Conservation (phyloP, 2,888 invertebrate species). For the Drosophila melanosoma region DNA sequence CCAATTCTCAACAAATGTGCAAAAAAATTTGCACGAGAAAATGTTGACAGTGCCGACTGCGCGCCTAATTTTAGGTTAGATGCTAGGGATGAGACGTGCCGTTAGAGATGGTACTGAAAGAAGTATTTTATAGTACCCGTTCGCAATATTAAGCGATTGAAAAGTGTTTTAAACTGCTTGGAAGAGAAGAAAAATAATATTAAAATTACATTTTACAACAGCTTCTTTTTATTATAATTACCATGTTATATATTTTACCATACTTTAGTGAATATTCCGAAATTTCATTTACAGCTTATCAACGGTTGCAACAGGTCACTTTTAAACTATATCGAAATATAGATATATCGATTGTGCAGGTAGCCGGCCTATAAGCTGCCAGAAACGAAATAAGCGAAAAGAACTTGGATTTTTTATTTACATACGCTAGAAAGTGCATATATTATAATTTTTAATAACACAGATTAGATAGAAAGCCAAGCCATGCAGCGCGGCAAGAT, state of each 20-base stretch:
- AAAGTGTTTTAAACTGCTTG: neutral
- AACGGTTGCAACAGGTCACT: neutral
- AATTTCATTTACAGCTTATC: neutral
- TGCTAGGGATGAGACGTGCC: slow-evolving; percentile 36
- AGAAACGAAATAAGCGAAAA: slow-evolving; percentile 13
- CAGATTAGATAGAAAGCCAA: neutral
- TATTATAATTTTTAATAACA: neutral
- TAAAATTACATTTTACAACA: no score
- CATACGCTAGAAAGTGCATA: neutral
- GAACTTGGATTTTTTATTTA: neutral
- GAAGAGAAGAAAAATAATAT: neutral
- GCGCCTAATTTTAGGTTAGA: slow-evolving; percentile 76
- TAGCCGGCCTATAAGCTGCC: neutral
- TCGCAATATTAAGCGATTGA: neutral
- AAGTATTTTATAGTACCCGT: slow-evolving; percentile 27
- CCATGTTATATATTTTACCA: no score
- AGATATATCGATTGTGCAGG: slow-evolving; percentile 31
- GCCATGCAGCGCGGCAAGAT: slow-evolving; percentile 84
- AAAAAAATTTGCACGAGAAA: slow-evolving; percentile 39
- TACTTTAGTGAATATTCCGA: neutral
- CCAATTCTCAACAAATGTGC: slow-evolving; percentile 11
- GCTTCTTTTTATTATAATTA: neutral
- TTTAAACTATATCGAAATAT: neutral
- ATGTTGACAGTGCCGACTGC: slow-evolving; percentile 53
- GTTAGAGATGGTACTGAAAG: neutral